A percentile compares a stretch with the other conserved stretches of the same genome.
Conservation (phyloP, 2,888 invertebrate genomes). For the Tridacna crocea region DNA sequence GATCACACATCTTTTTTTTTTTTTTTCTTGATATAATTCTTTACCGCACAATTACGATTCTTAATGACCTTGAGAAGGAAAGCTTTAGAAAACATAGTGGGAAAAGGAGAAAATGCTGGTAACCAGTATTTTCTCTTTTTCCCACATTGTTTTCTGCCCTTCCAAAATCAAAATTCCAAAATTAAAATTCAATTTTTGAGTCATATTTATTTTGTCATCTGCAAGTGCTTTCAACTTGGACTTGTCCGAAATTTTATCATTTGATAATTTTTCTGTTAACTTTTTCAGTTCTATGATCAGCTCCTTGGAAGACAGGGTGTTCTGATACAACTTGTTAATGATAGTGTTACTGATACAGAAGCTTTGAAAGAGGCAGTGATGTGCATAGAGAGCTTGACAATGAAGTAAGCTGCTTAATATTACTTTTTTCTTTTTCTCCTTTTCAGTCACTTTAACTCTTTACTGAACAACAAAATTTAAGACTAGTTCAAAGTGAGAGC, state of each 20-base stretch:
- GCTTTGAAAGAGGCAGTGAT: constrained; percentile 75
- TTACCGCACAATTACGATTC: too few species aligned
- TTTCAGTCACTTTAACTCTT: too few species aligned
- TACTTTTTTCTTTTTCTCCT: background rate
- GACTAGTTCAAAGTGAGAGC: too few species aligned
- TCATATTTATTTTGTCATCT: too few species aligned
- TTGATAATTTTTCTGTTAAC: background rate
- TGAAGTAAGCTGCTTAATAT: constrained; percentile 68
- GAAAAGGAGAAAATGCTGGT: background rate
- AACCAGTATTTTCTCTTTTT: background rate
- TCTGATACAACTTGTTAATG: constrained; percentile 71
- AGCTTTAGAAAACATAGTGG: background rate
- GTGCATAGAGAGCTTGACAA: constrained; percentile 78
- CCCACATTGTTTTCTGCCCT: background rate
- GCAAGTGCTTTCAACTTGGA: too few species aligned
- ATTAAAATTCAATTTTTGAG: too few species aligned
- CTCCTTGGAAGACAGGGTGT: constrained; percentile 77
- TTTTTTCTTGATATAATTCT: background rate
- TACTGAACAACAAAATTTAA: too few species aligned
- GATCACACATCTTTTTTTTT: too few species aligned
- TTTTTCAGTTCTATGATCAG: constrained; percentile 75
- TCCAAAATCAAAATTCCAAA: too few species aligned
- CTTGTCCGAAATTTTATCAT: too few species aligned
- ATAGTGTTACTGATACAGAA: constrained; percentile 69
- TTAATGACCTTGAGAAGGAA: too few species aligned